A percentile compares a stretch with the other conserved stretches of the same genome.
phyloP scores from a whole-genome alignment of 2,797 vertebrate genomes.

The Pterois miles region DNA sequence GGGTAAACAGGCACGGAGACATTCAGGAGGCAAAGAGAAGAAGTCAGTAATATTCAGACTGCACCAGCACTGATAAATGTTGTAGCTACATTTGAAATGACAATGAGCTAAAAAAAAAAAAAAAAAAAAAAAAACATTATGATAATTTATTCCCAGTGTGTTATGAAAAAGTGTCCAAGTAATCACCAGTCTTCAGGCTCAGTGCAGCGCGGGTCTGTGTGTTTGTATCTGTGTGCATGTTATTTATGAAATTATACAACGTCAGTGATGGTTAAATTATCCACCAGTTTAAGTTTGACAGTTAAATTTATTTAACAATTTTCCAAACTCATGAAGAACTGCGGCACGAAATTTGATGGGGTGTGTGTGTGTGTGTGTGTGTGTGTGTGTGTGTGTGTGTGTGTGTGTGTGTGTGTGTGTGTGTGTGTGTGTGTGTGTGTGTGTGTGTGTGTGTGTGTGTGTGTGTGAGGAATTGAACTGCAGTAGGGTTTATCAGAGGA shows the following conservation, averaged over 20 bases:
- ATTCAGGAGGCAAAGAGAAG: conserved; percentile 32
- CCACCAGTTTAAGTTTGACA: conserved; percentile 31
- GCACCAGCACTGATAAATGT: conserved; percentile 24
- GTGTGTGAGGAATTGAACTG: not conserved
- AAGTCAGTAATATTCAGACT: conserved; percentile 6
- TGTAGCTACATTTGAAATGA: conserved; percentile 44
- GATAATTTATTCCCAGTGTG: conserved; percentile 55
- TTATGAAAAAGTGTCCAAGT: conserved; percentile 37
- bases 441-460: not conserved
- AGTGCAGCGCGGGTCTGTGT: not conserved
- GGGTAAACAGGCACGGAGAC: conserved; percentile 21
- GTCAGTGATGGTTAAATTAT: conserved; percentile 27
- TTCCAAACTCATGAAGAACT: conserved; percentile 3
- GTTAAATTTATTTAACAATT: conserved; percentile 26
- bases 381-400: not conserved
- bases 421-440: not conserved
- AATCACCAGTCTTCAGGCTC: conserved; percentile 32
- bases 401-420: not conserved
- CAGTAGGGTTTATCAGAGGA: conserved; percentile 17
- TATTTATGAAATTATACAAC: conserved; percentile 6
- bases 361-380: not conserved
- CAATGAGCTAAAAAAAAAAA: conserved; percentile 34
- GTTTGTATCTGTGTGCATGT: conserved; percentile 7
- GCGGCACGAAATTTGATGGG: not conserved
- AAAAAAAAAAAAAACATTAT: conserved; percentile 22